A percentile compares a stretch with the other conserved stretches of the same genome.
phyloP scores from a whole-genome alignment of 2,888 invertebrate species.

The Belgica antarctica region DNA sequence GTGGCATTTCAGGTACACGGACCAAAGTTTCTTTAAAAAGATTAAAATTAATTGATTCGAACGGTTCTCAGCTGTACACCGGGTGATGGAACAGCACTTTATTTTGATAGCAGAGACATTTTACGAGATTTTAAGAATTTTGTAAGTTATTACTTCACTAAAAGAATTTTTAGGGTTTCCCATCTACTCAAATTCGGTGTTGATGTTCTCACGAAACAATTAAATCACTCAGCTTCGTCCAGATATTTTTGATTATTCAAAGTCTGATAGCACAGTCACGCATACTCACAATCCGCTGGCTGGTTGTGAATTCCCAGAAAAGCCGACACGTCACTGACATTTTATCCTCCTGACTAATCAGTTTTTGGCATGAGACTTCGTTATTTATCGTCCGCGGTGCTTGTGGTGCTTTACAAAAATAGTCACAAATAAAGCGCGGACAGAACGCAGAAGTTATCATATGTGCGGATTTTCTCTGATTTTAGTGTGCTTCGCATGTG shows the following conservation, averaged over 20 bases:
- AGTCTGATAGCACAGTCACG: background rate
- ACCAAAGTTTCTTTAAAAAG: background rate
- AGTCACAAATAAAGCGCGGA: background rate
- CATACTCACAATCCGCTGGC: background rate
- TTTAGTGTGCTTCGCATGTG: background rate
- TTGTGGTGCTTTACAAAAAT: slow-evolving; percentile 16
- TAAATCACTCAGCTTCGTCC: no score
- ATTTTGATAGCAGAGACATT: no score
- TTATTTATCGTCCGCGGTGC: background rate
- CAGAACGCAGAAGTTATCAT: background rate
- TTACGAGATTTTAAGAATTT: no score
- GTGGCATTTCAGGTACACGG: background rate
- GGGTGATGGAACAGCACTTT: background rate
- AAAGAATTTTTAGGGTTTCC: background rate
- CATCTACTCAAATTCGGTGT: background rate
- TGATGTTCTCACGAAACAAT: background rate
- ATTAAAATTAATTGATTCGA: slow-evolving; percentile 18
- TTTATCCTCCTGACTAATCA: slow-evolving; percentile 6
- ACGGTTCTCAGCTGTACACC: background rate
- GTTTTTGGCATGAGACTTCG: background rate
- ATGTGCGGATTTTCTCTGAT: slow-evolving; percentile 11
- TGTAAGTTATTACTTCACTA: no score
- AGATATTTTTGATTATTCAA: no score
- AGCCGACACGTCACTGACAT: slow-evolving; percentile 14
- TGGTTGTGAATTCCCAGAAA: background rate